A percentile compares a stretch with the other conserved stretches of the same genome.
Conservation (phyloP, 1,140 invertebrate genomes). For the Cydia pomonella region DNA sequence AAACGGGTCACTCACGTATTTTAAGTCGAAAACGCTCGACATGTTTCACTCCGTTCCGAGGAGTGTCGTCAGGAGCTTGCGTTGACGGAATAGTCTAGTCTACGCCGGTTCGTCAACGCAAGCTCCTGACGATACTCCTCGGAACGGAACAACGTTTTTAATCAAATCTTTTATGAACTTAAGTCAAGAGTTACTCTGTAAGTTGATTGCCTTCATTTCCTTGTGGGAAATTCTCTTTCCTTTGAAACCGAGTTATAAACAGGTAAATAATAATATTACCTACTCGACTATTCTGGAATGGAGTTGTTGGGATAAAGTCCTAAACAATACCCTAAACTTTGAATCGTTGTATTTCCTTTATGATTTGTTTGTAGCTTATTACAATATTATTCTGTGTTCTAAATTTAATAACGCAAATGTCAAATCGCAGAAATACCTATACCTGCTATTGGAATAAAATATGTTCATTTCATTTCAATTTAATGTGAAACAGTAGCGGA, state of each 20-base stretch:
- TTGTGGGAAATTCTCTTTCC: not conserved
- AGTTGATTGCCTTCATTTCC: conserved; percentile 16
- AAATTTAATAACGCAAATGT: not conserved
- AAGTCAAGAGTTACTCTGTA: not conserved
- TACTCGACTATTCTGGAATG: not conserved
- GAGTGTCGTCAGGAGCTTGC: too few relatives aligned
- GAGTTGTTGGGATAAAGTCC: not conserved
- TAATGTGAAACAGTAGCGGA: not conserved
- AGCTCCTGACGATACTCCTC: too few relatives aligned
- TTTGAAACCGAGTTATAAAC: not conserved
- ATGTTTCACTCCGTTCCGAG: too few relatives aligned
- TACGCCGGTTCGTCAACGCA: too few relatives aligned
- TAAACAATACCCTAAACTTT: not conserved
- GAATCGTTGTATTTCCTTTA: not conserved
- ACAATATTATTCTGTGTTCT: not conserved
- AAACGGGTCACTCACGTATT: too few relatives aligned
- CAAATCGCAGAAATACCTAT: not conserved
- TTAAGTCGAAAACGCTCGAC: too few relatives aligned
- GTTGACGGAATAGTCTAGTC: too few relatives aligned
- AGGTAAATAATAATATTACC: conserved; percentile 7
- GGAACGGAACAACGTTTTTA: too few relatives aligned
- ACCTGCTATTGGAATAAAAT: not conserved
- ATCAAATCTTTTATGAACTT: not conserved
- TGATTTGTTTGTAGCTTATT: not conserved
- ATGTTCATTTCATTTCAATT: not conserved